A percentile compares a stretch with the other conserved stretches of the same genome.
These are phyloP conservation scores for Eretmocerus hayati DNA, from an alignment of 2,888 invertebrate species.

Conservation along the genomic window DNA sequence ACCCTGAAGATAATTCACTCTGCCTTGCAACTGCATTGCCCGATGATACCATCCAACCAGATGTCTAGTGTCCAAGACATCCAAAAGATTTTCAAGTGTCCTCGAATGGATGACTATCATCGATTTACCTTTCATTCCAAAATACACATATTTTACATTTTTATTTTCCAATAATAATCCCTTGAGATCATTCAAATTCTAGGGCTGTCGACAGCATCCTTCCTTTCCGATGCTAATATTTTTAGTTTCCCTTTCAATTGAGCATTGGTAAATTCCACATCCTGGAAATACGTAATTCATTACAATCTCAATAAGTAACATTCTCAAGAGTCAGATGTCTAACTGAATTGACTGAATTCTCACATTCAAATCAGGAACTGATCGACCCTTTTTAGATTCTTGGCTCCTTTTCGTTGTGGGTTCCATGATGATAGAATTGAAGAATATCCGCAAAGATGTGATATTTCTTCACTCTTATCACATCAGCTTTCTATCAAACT, in stretches of 20 bases:
- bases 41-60: conserved; percentile 71
- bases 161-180: neutral
- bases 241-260: conserved; percentile 59
- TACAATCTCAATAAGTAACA: neutral
- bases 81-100: conserved; percentile 50
- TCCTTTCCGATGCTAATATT: conserved; percentile 60
- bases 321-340: neutral
- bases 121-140: conserved; percentile 32
- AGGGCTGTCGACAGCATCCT: conserved; percentile 61
- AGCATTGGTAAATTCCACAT: conserved; percentile 63
- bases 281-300: conserved; percentile 44
- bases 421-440: too few relatives aligned
- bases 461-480: too few relatives aligned
- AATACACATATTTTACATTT: conserved; percentile 21
- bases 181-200: too few relatives aligned
- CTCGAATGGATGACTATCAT: conserved; percentile 48
- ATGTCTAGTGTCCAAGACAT: conserved; percentile 65
- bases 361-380: conserved; percentile 13
- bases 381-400: conserved; percentile 14
- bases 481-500: too few relatives aligned
- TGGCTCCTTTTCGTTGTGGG: conserved; percentile 11
- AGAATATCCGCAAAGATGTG: too few relatives aligned
- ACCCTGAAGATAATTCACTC: conserved; percentile 64
- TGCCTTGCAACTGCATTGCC: conserved; percentile 70
- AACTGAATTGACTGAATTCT: conserved; percentile 1